These are phyloP conservation scores for Porites divaricata DNA, from an alignment of 92 coral and sea anemone species.

Conservation along the genomic window DNA sequence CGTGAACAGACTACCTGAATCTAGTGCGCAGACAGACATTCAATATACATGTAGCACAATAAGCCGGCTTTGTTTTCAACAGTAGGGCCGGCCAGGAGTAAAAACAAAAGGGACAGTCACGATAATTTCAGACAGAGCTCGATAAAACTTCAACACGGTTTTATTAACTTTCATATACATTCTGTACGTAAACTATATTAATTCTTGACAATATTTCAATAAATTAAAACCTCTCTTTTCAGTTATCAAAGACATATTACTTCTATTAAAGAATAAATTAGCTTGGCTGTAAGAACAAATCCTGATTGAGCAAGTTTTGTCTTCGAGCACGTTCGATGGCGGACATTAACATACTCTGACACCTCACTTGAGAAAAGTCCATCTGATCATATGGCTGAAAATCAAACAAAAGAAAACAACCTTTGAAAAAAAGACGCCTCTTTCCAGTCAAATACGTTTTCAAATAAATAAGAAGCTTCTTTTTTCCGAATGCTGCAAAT, in stretches of 20 bases:
- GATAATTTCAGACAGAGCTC: neutral
- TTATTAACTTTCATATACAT: conserved; percentile 35
- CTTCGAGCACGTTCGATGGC: conserved; percentile 95
- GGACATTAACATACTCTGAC: conserved; percentile 96
- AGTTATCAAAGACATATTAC: conserved; percentile 1
- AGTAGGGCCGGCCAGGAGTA: neutral
- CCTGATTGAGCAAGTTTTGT: conserved; percentile 94
- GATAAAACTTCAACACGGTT: neutral
- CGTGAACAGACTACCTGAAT: neutral
- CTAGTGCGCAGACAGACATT: neutral
- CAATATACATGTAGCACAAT: too few relatives aligned
- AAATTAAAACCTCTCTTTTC: conserved; percentile 34
- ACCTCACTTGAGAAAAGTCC: conserved; percentile 94
- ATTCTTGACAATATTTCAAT: conserved; percentile 15
- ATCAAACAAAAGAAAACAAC: neutral
- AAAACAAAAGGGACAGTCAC: neutral
- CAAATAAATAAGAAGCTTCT: too few relatives aligned
- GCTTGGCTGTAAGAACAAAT: conserved; percentile 88
- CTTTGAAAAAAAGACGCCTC: neutral
- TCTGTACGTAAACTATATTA: conserved; percentile 34
- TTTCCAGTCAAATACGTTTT: too few relatives aligned
- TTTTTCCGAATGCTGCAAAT: too few relatives aligned
- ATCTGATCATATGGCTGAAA: conserved; percentile 96
- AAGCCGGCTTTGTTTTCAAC: too few relatives aligned
- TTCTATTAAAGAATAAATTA: conserved; percentile 34